Percentiles rank a stretch among this genome's conserved stretches.
These are phyloP conservation scores for Hyphantria cunea DNA, from an alignment of 1,140 invertebrate species.

Conservation along the genomic window DNA sequence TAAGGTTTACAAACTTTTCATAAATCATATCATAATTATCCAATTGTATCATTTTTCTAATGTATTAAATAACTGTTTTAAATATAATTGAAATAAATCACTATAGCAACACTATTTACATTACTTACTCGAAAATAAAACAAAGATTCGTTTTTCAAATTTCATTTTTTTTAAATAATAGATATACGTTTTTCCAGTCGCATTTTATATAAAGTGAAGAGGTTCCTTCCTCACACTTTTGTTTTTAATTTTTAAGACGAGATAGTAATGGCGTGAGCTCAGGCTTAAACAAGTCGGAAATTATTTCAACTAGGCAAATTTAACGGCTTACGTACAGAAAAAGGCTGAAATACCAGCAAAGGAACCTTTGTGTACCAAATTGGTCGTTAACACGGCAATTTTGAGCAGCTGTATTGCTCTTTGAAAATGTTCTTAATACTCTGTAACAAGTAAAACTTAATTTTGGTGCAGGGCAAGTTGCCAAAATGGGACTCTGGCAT, in stretches of 20 bases:
- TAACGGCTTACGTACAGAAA: not conserved
- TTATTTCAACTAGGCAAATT: slow-evolving; percentile 1
- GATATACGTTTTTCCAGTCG: too few species aligned
- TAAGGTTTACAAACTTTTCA: too few species aligned
- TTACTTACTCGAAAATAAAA: not conserved
- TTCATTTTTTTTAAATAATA: too few species aligned
- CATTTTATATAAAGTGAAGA: too few species aligned
- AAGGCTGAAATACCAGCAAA: not conserved
- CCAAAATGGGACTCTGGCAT: not conserved
- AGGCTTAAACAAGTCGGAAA: not conserved
- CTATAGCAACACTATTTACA: not conserved
- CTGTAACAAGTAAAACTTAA: slow-evolving; percentile 7
- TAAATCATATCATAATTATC: too few species aligned
- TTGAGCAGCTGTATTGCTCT: slow-evolving; percentile 2
- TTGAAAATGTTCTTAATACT: slow-evolving; percentile 5
- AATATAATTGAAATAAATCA: too few species aligned
- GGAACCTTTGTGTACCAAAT: not conserved
- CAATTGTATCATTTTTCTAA: too few species aligned
- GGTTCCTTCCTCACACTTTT: too few species aligned
- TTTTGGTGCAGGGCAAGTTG: not conserved
- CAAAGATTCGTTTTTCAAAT: not conserved
- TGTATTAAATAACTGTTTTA: too few species aligned
- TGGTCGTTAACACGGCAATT: slow-evolving; percentile 5
- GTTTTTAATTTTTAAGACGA: not conserved
- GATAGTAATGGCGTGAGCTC: not conserved